These are phyloP conservation scores for Vipera ursinii DNA, from an alignment of 2,797 vertebrate genomes.

Conservation along the genomic window DNA sequence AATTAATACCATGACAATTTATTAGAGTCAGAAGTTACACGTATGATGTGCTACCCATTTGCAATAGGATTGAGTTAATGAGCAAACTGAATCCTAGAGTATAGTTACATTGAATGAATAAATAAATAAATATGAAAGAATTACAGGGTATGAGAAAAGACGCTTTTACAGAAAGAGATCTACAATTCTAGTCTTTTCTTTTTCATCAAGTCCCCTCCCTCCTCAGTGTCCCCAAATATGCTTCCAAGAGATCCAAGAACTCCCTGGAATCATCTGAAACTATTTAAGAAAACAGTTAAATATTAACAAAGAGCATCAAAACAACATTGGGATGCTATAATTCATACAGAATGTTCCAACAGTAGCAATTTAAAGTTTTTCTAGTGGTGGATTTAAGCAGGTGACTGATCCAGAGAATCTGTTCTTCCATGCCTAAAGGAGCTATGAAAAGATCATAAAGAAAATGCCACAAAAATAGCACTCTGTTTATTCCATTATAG, in stretches of 20 bases:
- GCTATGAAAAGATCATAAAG: not conserved
- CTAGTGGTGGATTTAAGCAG: not conserved
- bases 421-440: not conserved
- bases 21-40: not conserved
- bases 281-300: not conserved
- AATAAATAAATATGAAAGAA: not conserved
- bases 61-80: not conserved
- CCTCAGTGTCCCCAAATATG: not conserved
- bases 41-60: not conserved
- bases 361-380: not conserved
- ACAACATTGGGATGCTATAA: no score
- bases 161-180: not conserved
- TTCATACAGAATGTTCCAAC: not conserved
- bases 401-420: not conserved
- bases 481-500: not conserved
- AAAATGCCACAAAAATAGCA: not conserved
- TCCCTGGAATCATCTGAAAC: not conserved
- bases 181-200: not conserved
- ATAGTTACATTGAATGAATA: not conserved
- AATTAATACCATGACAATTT: not conserved
- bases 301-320: not conserved
- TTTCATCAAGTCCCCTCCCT: not conserved
- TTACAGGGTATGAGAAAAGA: not conserved
- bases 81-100: not conserved
- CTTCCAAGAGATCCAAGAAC: not conserved